phyloP scores from a whole-genome alignment of 2,888 invertebrate genomes.

The Sminthurinus aureus region DNA sequence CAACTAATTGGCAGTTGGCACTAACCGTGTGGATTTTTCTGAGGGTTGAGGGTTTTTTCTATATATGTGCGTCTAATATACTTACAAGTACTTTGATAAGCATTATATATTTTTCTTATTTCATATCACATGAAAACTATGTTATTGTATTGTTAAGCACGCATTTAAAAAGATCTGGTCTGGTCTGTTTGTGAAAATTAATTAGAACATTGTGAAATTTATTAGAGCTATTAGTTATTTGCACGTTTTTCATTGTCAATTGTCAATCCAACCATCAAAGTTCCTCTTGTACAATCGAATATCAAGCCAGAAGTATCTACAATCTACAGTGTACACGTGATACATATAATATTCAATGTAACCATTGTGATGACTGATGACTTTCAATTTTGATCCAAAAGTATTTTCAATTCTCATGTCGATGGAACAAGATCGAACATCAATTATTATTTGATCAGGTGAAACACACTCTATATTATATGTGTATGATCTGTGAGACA shows the following conservation, averaged over 20 bases:
- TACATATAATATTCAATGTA: too few relatives aligned
- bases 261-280: not conserved
- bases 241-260: not conserved
- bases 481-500: too few relatives aligned
- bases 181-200: not conserved
- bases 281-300: not conserved
- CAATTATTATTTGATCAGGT: not conserved
- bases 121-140: too few relatives aligned
- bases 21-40: not conserved
- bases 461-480: not conserved
- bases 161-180: constrained; percentile 7
- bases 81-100: not conserved
- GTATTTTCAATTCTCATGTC: not conserved
- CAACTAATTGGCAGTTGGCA: constrained; percentile 10
- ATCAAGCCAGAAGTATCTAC: too few relatives aligned
- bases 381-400: not conserved
- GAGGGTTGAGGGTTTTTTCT: too few relatives aligned
- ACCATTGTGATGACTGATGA: not conserved
- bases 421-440: not conserved
- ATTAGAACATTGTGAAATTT: not conserved
- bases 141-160: not conserved
- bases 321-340: too few relatives aligned
- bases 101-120: too few relatives aligned
- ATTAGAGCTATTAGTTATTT: not conserved
- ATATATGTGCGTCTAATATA: not conserved